A percentile compares a stretch with the other conserved stretches of the same genome.
Conservation (phyloP, 2,888 invertebrate genomes). For the Rhingia campestris region DNA sequence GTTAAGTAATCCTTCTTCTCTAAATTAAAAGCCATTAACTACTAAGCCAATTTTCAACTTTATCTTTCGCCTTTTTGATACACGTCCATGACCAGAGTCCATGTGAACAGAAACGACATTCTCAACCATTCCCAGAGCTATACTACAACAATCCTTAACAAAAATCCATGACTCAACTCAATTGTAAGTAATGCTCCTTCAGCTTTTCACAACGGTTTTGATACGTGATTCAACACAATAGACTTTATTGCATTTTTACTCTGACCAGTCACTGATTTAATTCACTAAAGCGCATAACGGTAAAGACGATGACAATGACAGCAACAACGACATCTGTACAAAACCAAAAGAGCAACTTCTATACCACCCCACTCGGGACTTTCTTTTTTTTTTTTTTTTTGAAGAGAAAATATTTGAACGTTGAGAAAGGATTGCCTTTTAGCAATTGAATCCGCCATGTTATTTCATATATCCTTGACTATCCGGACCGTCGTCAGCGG, state of each 20-base stretch:
- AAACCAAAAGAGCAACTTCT: background rate
- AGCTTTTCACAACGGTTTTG: background rate
- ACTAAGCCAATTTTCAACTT: too few species aligned
- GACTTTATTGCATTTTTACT: conserved; percentile 12
- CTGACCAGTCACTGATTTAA: conserved; percentile 13
- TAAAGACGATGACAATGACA: background rate
- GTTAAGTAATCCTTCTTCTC: too few species aligned
- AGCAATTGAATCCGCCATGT: conserved; percentile 14
- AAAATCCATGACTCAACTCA: conserved; percentile 9
- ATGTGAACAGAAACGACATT: background rate
- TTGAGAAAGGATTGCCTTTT: background rate
- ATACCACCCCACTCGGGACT: background rate
- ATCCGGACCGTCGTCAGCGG: background rate
- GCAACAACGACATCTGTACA: background rate
- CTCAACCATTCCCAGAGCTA: background rate
- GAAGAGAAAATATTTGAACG: conserved; percentile 1
- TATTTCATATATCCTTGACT: background rate
- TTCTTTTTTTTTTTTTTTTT: background rate
- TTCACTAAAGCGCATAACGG: conserved; percentile 20
- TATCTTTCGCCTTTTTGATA: background rate
- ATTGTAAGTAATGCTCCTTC: background rate
- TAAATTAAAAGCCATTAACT: too few species aligned
- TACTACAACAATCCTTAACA: background rate
- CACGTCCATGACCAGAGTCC: background rate
- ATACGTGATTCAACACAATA: conserved; percentile 15